Percentiles rank a stretch among this genome's conserved stretches.
Conservation (phyloP, 2,797 vertebrate genomes). For the Pseudocheirus occidentalis region DNA sequence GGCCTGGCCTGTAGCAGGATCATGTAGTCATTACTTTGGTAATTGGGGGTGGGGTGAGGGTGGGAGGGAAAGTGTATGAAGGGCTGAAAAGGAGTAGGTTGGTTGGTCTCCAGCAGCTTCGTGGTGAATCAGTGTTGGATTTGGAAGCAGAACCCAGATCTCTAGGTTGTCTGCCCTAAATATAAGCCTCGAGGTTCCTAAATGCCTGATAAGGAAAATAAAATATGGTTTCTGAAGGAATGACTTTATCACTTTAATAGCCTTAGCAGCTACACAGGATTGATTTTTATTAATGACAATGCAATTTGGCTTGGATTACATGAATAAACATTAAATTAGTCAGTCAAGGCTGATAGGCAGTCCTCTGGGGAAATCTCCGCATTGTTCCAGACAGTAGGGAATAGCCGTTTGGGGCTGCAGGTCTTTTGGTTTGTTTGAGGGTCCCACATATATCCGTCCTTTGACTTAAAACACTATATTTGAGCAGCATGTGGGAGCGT, state of each 20-base stretch:
- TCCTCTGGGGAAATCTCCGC: constrained; percentile 10
- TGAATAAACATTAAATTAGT: background rate
- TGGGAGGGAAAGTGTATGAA: background rate
- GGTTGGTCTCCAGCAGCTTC: background rate
- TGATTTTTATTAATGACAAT: background rate
- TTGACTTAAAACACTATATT: constrained; percentile 77
- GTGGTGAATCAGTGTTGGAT: background rate
- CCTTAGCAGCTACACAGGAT: background rate
- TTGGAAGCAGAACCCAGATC: constrained; percentile 8
- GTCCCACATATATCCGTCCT: constrained; percentile 59
- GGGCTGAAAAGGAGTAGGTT: background rate
- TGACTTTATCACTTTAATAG: constrained; percentile 28
- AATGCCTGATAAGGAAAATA: constrained; percentile 12
- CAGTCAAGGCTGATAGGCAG: background rate
- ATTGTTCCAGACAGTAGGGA: background rate
- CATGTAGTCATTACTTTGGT: background rate
- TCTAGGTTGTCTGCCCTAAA: background rate
- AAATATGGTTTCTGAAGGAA: constrained; percentile 30
- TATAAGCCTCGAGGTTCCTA: background rate
- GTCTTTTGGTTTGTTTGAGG: constrained; percentile 56
- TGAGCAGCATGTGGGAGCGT: constrained; percentile 75
- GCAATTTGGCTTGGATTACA: background rate
- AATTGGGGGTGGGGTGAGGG: background rate
- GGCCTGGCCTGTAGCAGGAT: background rate
- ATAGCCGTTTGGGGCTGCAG: constrained; percentile 33